phyloP scores from a whole-genome alignment of 2,113 vertebrate genomes.

The Prionailurus bengalensis region DNA sequence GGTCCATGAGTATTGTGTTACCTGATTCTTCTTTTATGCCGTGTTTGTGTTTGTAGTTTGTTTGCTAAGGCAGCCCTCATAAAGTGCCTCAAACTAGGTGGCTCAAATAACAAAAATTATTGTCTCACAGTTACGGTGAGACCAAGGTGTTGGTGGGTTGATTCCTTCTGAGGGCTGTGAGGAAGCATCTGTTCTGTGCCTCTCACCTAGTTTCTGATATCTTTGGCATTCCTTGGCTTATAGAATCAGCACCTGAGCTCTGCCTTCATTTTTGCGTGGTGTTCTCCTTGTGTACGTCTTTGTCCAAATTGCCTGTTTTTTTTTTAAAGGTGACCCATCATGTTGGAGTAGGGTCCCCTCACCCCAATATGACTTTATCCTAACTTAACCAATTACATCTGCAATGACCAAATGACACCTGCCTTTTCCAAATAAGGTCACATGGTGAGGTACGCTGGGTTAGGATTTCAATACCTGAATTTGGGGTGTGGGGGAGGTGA shows the following conservation, averaged over 20 bases:
- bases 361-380: not conserved
- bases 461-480: not conserved
- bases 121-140: not conserved
- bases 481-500: not conserved
- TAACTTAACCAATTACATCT: not conserved
- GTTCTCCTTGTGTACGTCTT: not conserved
- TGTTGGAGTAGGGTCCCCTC: not conserved
- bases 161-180: not conserved
- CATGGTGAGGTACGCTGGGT: not conserved
- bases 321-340: not conserved
- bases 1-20: not conserved
- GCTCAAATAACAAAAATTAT: not conserved
- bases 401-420: not conserved
- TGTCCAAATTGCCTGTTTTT: not conserved
- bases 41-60: not conserved
- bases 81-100: not conserved
- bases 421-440: not conserved
- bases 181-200: not conserved
- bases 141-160: not conserved
- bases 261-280: not conserved
- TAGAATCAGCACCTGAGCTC: not conserved
- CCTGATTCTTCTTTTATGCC: not conserved
- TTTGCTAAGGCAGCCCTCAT: not conserved
- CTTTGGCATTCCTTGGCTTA: not conserved
- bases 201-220: not conserved